Base-by-base conservation (phyloP, 2,797 vertebrate genomes). In the Characodon lateralis region DNA sequence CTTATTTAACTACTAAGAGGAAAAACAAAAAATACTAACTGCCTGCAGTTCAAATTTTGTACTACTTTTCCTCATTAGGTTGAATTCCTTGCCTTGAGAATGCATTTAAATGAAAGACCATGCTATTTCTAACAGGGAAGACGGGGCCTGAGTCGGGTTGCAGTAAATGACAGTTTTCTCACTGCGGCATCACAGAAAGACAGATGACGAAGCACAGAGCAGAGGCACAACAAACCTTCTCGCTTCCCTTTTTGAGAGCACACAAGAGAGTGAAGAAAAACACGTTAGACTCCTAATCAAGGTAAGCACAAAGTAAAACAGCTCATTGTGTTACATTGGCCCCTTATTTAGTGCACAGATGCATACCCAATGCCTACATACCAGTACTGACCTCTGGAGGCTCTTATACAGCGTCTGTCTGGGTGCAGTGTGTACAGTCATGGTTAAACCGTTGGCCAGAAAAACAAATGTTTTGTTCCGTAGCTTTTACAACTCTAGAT, bases 161-260 rank as follows among this genome's bases (percentile, higher is more conserved):
- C 56, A 56, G 43, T n/a, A 79, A 76, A 80, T 76, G 43, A 79
- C 50, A 14, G 35, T 66, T 2, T 73, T 72, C 8, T 73, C 76
- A 77, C 72, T 72, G 77, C 63, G 59, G 84, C 85, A 80, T 88
- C 79, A 92, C 80, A 87, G 66, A 74, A n/a, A 80, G 76, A 92
- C 28, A 5, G 2, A 84, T 51, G 74, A 85, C 46, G 71, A 81
- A 80, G 86, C 84, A 88, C 77, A 88, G 83, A 88, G 84, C 88
- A 75, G 82, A 93, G 79, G 81, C 77, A 76, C 79, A 84, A 95
- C 95, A 92, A 95, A 96, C 95, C 95, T 96, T 96, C 92, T 96
- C 95, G 86, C 94, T 96, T 93, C 95, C 95, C 96, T 96, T 95
- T 89, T 89, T 80, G 93, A 91, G 81, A 92, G 93, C 92, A 93